phyloP scores from a whole-genome alignment of 2,797 vertebrate genomes.

The Tiaroga cobitis region DNA sequence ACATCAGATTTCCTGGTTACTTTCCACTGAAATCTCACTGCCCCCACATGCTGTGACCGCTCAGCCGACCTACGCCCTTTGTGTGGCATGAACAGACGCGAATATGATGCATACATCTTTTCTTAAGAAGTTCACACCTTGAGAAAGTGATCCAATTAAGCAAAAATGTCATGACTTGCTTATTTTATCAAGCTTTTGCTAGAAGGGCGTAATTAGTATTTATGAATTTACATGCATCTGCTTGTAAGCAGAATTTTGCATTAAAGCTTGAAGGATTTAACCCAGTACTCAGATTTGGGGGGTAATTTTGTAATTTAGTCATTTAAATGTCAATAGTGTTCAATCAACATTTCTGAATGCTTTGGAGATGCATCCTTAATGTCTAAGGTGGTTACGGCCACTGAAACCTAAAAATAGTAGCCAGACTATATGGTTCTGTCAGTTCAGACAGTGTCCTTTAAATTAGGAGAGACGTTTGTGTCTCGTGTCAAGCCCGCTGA shows the following conservation, averaged over 20 bases:
- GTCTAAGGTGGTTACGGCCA: neutral
- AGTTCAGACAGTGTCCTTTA: conserved; percentile 10
- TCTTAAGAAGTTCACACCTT: conserved; percentile 15
- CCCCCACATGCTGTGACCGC: neutral
- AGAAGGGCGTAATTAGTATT: neutral
- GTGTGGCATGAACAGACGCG: neutral
- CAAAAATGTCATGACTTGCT: conserved; percentile 12
- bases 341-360: neutral
- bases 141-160: conserved; percentile 11
- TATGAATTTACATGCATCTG: conserved; percentile 1
- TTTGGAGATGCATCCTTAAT: neutral
- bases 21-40: conserved; percentile 14
- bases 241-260: conserved; percentile 16
- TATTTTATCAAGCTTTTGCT: conserved; percentile 6
- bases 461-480: conserved; percentile 38
- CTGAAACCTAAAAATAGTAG: neutral
- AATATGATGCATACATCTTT: neutral
- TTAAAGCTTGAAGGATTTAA: neutral
- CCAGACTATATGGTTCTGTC: conserved; percentile 16
- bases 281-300: neutral
- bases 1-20: conserved; percentile 8
- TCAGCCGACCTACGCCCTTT: conserved; percentile 13
- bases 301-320: neutral
- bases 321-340: conserved; percentile 8
- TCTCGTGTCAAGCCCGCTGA: conserved; percentile 16